These are phyloP conservation scores for Panzeria rudis DNA, from an alignment of 2,888 invertebrate species.

Conservation along the genomic window DNA sequence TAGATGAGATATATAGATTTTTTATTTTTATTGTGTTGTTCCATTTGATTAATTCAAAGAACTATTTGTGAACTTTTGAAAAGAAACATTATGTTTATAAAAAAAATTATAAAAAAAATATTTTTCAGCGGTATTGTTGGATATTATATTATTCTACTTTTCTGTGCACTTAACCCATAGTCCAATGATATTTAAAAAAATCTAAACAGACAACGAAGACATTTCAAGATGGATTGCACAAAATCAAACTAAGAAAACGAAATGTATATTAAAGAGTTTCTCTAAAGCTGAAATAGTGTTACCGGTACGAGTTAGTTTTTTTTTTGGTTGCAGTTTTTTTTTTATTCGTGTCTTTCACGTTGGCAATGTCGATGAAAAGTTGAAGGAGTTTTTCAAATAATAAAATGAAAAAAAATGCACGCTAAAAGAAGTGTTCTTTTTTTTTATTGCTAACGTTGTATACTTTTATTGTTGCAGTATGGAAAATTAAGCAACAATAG, in stretches of 20 bases:
- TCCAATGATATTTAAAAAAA: conserved; percentile 17
- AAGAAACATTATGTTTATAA: too few relatives aligned
- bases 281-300: conserved; percentile 36
- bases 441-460: conserved; percentile 40
- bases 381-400: conserved; percentile 67
- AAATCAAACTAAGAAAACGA: conserved; percentile 64
- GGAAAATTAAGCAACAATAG: conserved; percentile 52
- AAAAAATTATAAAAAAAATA: too few relatives aligned
- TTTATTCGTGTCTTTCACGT: conserved; percentile 33
- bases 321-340: neutral
- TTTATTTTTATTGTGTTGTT: too few relatives aligned
- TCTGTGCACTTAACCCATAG: neutral
- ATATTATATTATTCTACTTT: neutral
- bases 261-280: conserved; percentile 43
- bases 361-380: conserved; percentile 62
- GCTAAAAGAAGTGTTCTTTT: conserved; percentile 47
- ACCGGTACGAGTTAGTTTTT: conserved; percentile 12
- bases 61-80: too few relatives aligned
- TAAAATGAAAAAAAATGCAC: neutral
- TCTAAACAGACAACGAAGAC: conserved; percentile 48
- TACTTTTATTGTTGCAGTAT: conserved; percentile 58
- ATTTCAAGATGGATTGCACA: conserved; percentile 67
- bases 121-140: too few relatives aligned
- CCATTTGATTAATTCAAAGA: too few relatives aligned
- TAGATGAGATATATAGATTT: too few relatives aligned